These are phyloP conservation scores for Lethenteron reissneri DNA, from an alignment of 2,113 vertebrate species.

Conservation along the genomic window DNA sequence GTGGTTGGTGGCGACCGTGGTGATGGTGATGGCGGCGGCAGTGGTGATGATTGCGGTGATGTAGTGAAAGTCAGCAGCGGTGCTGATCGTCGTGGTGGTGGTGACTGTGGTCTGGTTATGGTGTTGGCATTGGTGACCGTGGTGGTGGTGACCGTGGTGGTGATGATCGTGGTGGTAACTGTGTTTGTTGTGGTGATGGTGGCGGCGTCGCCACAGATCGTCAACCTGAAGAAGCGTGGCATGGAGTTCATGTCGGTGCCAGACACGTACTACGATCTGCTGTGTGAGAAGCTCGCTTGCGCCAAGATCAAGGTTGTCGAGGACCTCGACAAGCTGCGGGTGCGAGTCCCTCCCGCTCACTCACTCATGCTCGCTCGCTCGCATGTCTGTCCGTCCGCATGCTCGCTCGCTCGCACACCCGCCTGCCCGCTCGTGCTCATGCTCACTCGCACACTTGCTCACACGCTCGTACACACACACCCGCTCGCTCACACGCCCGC, in stretches of 20 bases:
- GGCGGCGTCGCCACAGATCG: conserved; percentile 27
- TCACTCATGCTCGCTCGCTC: not conserved
- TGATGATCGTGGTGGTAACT: too few relatives aligned
- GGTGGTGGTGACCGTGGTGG: too few relatives aligned
- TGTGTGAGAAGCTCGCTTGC: conserved; percentile 41
- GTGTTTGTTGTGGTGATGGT: too few relatives aligned
- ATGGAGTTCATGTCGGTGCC: conserved; percentile 66
- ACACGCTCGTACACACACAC: too few relatives aligned
- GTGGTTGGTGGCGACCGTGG: too few relatives aligned
- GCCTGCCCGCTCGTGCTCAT: not conserved
- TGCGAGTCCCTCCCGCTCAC: conserved; percentile 15
- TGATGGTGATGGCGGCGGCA: too few relatives aligned
- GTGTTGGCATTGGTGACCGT: too few relatives aligned
- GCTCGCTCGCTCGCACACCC: not conserved
- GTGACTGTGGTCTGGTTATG: too few relatives aligned
- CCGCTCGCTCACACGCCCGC: not conserved
- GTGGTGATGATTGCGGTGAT: too few relatives aligned
- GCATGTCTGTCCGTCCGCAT: not conserved
- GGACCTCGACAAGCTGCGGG: conserved; percentile 43
- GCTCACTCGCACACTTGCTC: not conserved
- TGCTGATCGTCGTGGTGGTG: too few relatives aligned
- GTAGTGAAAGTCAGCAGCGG: too few relatives aligned
- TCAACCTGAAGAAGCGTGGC: conserved; percentile 53
- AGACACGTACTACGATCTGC: conserved; percentile 45
- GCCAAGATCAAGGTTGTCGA: conserved; percentile 60